A percentile compares a stretch with the other conserved stretches of the same genome.
These are phyloP conservation scores for Yasuhikotakia modesta DNA, from an alignment of 2,797 vertebrate genomes.

Conservation along the genomic window DNA sequence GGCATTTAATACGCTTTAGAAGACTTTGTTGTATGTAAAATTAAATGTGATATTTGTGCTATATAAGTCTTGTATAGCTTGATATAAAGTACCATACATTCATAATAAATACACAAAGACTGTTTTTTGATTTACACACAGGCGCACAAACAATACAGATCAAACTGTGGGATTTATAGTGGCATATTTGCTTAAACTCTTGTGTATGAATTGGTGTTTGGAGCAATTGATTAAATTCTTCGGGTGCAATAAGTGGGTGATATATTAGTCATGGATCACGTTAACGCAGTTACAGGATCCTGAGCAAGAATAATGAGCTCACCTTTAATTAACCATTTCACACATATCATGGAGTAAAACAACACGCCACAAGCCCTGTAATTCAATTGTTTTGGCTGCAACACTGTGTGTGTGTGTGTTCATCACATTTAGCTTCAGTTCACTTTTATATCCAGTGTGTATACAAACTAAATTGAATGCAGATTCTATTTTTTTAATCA, in stretches of 20 bases:
- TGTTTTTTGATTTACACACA: constrained; percentile 11
- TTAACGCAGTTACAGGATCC: constrained; percentile 47
- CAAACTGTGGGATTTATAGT: constrained; percentile 44
- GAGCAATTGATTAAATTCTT: constrained; percentile 52
- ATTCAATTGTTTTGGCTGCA: constrained; percentile 44
- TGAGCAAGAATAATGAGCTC: constrained; percentile 52
- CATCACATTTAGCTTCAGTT: neutral
- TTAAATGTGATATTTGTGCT: neutral
- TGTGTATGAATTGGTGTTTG: constrained; percentile 42
- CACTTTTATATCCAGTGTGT: constrained; percentile 17
- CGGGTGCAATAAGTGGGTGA: constrained; percentile 49
- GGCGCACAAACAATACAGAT: constrained; percentile 25
- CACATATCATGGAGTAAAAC: constrained; percentile 51
- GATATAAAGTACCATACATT: neutral
- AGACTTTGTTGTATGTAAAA: neutral
- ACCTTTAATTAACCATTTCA: constrained; percentile 54
- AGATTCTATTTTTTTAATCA: constrained; percentile 4
- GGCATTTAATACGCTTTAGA: no score
- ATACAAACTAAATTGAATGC: constrained; percentile 1
- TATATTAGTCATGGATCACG: constrained; percentile 52
- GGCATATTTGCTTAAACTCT: constrained; percentile 47
- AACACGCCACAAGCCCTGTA: constrained; percentile 45
- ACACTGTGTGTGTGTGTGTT: constrained; percentile 24
- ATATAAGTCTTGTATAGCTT: neutral
- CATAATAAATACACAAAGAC: neutral